phyloP scores from a whole-genome alignment of 2,888 invertebrate genomes.

The Masnerella sp. region DNA sequence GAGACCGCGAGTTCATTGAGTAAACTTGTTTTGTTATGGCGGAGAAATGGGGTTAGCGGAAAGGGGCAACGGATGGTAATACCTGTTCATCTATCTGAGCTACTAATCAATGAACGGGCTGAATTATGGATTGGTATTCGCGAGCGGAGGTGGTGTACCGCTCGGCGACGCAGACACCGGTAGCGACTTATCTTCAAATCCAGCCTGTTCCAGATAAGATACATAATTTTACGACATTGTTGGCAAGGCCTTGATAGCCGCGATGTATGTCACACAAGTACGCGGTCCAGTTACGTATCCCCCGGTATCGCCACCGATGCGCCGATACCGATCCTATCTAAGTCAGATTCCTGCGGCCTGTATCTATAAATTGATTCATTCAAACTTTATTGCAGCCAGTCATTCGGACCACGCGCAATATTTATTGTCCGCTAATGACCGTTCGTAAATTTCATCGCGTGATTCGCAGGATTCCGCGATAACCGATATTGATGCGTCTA shows the following conservation, averaged over 20 bases:
- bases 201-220: conserved; percentile 55
- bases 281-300: conserved; percentile 49
- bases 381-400: conserved; percentile 42
- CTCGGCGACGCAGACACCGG: conserved; percentile 41
- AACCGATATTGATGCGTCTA: conserved; percentile 41
- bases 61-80: conserved; percentile 7
- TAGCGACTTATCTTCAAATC: conserved; percentile 56
- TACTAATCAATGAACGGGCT: conserved; percentile 47
- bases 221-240: conserved; percentile 59
- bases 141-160: conserved; percentile 43
- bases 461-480: conserved; percentile 31
- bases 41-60: conserved; percentile 20
- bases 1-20: too few species aligned
- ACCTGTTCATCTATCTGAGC: conserved; percentile 37
- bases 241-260: conserved; percentile 52
- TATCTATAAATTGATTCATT: conserved; percentile 55
- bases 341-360: conserved; percentile 44
- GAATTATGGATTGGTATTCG: conserved; percentile 31
- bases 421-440: conserved; percentile 43
- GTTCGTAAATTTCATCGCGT: conserved; percentile 42
- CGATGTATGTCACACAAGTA: conserved; percentile 56
- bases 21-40: too few species aligned
- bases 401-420: conserved; percentile 34
- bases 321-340: conserved; percentile 50
- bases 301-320: conserved; percentile 43